phyloP scores from a whole-genome alignment of 1,140 invertebrate genomes.

The Bombyx mori region DNA sequence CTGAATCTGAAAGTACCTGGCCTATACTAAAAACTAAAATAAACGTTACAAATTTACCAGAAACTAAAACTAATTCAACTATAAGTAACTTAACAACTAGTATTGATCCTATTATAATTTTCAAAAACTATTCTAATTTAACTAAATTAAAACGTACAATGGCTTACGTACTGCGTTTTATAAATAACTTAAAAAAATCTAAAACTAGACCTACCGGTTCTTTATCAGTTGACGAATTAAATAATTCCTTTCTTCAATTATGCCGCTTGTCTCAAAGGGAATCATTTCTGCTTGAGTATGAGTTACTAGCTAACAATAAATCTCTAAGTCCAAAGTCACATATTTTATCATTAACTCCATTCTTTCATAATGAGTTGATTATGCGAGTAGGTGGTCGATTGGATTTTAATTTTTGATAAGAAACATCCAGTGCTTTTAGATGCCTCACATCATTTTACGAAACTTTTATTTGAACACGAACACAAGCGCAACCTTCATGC shows the following conservation, averaged over 20 bases:
- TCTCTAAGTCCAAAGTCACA: background rate
- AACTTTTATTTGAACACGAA: background rate
- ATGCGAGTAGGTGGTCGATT: constrained; percentile 8
- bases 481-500: constrained; percentile 1
- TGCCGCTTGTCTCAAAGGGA: constrained; percentile 1
- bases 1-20: constrained; percentile 2
- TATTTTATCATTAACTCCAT: constrained; percentile 6
- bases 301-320: constrained; percentile 1
- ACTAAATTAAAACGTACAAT: no score
- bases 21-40: background rate
- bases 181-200: no score
- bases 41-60: constrained; percentile 9
- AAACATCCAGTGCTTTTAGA: constrained; percentile 8
- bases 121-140: background rate
- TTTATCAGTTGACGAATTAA: no score
- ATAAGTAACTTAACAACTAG: constrained; percentile 14
- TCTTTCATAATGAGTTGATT: constrained; percentile 2
- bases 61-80: constrained; percentile 4
- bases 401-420: background rate
- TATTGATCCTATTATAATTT: constrained; percentile 1
- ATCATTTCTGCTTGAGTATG: constrained; percentile 2
- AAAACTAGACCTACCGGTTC: no score
- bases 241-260: no score
- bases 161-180: no score
- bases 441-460: constrained; percentile 3